phyloP scores from a whole-genome alignment of 64 coral and sea anemone genomes.

The Dendrophyllia cribrosa region DNA sequence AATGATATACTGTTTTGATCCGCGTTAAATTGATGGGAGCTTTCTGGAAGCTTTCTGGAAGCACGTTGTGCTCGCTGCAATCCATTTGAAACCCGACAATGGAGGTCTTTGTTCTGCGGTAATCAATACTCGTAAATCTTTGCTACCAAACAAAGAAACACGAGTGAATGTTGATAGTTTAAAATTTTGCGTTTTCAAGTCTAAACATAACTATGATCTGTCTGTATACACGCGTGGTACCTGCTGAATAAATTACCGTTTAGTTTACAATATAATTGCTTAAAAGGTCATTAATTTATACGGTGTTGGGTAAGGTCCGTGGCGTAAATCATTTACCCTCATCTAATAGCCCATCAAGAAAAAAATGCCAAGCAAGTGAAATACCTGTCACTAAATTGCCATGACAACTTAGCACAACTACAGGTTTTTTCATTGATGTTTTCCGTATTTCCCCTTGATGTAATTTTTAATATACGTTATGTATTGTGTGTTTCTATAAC shows the following conservation, averaged over 20 bases:
- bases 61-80: not conserved
- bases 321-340: not conserved
- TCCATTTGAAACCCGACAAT: not conserved
- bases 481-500: not conserved
- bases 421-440: not conserved
- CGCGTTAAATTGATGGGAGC: not conserved
- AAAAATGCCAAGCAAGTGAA: not conserved
- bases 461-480: not conserved
- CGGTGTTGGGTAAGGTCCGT: no score
- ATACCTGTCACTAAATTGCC: not conserved
- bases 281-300: conserved; percentile 25
- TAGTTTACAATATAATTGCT: not conserved
- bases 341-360: no score
- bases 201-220: not conserved
- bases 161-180: not conserved
- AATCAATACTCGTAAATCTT: no score
- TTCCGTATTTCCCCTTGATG: conserved; percentile 17
- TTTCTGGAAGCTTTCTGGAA: not conserved
- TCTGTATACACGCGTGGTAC: not conserved
- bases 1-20: not conserved
- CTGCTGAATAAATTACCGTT: conserved; percentile 21
- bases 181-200: not conserved
- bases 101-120: not conserved
- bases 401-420: conserved; percentile 3
- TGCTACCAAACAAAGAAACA: not conserved